A percentile compares a stretch with the other conserved stretches of the same genome.
Evolutionary conservation across 2,113 vertebrate species (phyloP).

Genomic region (Neofelis nebulosa): DNA sequence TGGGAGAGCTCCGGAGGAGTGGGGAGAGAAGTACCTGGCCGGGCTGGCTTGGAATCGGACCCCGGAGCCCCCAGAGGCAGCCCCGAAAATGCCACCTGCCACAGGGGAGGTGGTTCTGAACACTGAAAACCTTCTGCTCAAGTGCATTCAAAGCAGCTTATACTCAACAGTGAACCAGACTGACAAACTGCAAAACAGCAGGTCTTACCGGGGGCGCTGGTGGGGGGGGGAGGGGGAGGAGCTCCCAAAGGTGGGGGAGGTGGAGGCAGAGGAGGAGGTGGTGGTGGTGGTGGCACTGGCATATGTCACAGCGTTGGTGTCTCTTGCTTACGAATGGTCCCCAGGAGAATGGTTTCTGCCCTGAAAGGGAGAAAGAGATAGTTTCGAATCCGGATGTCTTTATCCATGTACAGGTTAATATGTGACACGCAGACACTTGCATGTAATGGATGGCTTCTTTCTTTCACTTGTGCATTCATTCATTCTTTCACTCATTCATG

Average conservation of each 20-base stretch:
- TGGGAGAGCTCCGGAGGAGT: accelerated
- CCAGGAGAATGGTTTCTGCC: conserved; percentile 24
- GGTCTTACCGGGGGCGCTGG: conserved; percentile 82
- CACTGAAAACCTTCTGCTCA: neutral
- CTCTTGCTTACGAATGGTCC: conserved; percentile 65
- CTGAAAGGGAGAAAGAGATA: conserved; percentile 51
- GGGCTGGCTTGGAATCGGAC: neutral
- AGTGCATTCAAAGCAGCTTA: neutral
- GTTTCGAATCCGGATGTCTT: neutral
- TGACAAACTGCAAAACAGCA: neutral
- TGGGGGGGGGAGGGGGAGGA: conserved; percentile 76
- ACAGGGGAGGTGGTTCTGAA: neutral
- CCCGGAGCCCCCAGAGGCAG: neutral
- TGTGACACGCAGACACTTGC: accelerated
- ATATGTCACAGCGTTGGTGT: conserved; percentile 78
- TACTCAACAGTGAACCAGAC: neutral
- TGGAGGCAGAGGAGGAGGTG: conserved; percentile 76
- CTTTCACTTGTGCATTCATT: neutral
- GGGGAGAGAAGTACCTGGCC: neutral
- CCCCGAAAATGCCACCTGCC: neutral
- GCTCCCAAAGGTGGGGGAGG: conserved; percentile 70
- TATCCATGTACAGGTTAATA: neutral
- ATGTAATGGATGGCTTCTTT: neutral
- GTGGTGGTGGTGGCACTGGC: conserved; percentile 83
- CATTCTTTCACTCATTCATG: neutral